Evolutionary conservation across 2,113 vertebrate species (phyloP).

Genomic region (Peromyscus polionotus): DNA sequence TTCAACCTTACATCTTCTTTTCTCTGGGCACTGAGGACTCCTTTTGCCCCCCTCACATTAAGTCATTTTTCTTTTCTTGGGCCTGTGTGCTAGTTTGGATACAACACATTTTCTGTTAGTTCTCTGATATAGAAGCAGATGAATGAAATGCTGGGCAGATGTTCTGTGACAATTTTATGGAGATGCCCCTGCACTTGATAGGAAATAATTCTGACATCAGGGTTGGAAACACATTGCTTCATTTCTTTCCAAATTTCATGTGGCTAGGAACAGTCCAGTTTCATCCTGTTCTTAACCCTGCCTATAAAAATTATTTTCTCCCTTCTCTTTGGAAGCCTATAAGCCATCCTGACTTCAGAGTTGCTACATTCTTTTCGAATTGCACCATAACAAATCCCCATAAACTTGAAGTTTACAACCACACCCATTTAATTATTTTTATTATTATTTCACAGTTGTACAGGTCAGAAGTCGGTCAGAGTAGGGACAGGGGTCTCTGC

Average conservation of each 20-base stretch:
- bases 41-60: background rate
- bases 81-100: background rate
- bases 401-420: background rate
- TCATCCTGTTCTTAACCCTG: background rate
- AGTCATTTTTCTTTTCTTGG: background rate
- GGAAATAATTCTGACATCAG: conserved; percentile 18
- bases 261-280: background rate
- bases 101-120: background rate
- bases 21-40: no score
- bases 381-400: background rate
- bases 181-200: background rate
- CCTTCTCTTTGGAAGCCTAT: background rate
- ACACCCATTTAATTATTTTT: background rate
- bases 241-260: background rate
- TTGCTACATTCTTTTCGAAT: background rate
- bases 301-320: background rate
- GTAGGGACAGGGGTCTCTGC: background rate
- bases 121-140: background rate
- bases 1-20: background rate
- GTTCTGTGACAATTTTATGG: background rate
- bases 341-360: background rate
- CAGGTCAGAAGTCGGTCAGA: background rate
- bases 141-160: background rate
- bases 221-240: background rate
- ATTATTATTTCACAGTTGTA: background rate